Percentiles rank a stretch among this genome's conserved stretches.
Conservation (phyloP, 2,797 vertebrate genomes). For the Galaxias olidus region DNA sequence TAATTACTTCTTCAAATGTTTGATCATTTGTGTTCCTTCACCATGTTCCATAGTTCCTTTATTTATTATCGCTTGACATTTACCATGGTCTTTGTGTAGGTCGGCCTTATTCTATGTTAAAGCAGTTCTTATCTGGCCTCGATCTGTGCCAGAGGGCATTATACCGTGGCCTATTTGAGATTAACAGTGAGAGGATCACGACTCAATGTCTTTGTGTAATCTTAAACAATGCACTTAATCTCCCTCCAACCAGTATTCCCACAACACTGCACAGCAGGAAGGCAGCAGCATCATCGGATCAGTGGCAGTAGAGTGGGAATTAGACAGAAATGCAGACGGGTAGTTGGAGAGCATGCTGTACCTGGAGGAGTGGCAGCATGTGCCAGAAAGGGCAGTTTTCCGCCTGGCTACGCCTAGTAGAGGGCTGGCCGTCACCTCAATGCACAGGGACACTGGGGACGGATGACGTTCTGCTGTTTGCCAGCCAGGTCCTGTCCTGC, state of each 20-base stretch:
- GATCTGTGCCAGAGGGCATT: neutral
- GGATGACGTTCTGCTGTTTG: conserved; percentile 23
- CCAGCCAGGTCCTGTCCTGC: conserved; percentile 28
- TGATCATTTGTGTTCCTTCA: no score
- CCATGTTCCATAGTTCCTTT: no score
- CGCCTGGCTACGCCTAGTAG: conserved; percentile 49
- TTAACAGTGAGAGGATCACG: conserved; percentile 14
- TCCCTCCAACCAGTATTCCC: conserved; percentile 15
- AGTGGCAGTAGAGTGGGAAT: conserved; percentile 44
- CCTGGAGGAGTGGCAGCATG: conserved; percentile 37
- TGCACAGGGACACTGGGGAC: conserved; percentile 22
- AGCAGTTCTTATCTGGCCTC: neutral
- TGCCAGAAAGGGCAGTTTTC: conserved; percentile 63
- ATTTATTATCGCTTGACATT: neutral
- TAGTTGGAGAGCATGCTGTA: conserved; percentile 4
- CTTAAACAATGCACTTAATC: no score
- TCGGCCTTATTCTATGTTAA: neutral
- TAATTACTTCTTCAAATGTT: no score
- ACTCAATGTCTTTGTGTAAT: conserved; percentile 28
- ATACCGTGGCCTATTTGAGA: conserved; percentile 11
- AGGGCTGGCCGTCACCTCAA: conserved; percentile 40
- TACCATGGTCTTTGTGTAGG: neutral
- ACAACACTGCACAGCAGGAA: conserved; percentile 24
- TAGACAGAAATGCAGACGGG: conserved; percentile 54
- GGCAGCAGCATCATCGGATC: conserved; percentile 35